phyloP scores from a whole-genome alignment of 2,888 invertebrate genomes.

The Tholera decimalis region DNA sequence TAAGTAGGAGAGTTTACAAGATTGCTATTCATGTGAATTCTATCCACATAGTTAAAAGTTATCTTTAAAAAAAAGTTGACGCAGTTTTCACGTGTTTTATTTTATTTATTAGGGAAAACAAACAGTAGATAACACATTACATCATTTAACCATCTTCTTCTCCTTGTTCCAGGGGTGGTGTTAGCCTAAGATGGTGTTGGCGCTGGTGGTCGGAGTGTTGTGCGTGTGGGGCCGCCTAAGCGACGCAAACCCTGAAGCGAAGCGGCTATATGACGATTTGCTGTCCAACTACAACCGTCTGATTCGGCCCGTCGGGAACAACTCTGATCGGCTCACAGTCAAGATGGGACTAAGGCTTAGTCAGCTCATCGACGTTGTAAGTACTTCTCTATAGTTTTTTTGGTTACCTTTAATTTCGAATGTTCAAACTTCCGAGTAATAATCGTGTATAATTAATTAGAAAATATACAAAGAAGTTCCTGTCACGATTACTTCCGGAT shows the following conservation, averaged over 20 bases:
- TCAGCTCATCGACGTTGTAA: slow-evolving; percentile 98
- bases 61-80: too few relatives aligned
- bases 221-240: slow-evolving; percentile 95
- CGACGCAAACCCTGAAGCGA: slow-evolving; percentile 97
- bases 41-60: too few relatives aligned
- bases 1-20: too few relatives aligned
- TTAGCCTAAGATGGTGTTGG: slow-evolving; percentile 96
- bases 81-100: too few relatives aligned
- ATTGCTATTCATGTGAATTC: too few relatives aligned
- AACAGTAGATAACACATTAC: too few relatives aligned
- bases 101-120: too few relatives aligned
- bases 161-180: slow-evolving; percentile 94
- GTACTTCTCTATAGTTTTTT: slow-evolving; percentile 79
- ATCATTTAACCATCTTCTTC: neutral
- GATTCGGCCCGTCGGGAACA: slow-evolving; percentile 98
- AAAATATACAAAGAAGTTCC: too few relatives aligned
- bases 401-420: neutral
- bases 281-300: slow-evolving; percentile 98
- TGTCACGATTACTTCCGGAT: too few relatives aligned
- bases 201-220: slow-evolving; percentile 93
- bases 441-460: too few relatives aligned
- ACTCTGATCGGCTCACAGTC: slow-evolving; percentile 98
- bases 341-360: slow-evolving; percentile 98
- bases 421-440: too few relatives aligned
- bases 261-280: slow-evolving; percentile 98